phyloP scores from a whole-genome alignment of 2,113 vertebrate species.

The Coregonus clupeaformis region DNA sequence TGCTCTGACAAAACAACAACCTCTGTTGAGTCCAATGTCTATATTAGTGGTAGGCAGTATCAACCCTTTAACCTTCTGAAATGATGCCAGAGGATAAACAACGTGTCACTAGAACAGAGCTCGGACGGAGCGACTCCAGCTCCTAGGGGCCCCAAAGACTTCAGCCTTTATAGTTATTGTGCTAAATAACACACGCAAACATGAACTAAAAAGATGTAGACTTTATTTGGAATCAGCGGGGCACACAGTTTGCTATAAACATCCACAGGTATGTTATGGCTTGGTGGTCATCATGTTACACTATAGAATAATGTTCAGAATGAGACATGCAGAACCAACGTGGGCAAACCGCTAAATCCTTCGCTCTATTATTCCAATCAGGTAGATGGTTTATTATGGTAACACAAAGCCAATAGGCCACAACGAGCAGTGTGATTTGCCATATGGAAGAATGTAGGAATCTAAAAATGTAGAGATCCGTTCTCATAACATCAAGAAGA shows the following conservation, averaged over 20 bases:
- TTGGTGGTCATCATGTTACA: slow-evolving; percentile 39
- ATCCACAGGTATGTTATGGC: slow-evolving; percentile 67
- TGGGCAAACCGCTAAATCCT: slow-evolving; percentile 44
- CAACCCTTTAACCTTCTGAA: too few species aligned
- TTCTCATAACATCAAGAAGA: slow-evolving; percentile 6
- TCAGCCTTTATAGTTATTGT: too few species aligned
- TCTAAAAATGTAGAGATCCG: slow-evolving; percentile 52
- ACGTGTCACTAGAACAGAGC: too few species aligned
- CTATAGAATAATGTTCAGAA: slow-evolving; percentile 36
- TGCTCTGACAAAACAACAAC: too few species aligned
- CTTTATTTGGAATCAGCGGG: slow-evolving; percentile 72
- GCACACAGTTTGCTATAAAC: slow-evolving; percentile 70
- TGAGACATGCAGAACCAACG: slow-evolving; percentile 46
- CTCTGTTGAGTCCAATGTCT: too few species aligned
- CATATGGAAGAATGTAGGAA: slow-evolving; percentile 59
- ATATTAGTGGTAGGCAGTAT: too few species aligned
- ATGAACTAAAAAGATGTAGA: slow-evolving; percentile 72
- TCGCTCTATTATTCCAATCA: slow-evolving; percentile 49
- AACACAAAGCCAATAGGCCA: slow-evolving; percentile 42
- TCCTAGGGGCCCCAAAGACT: too few species aligned
- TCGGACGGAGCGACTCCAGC: too few species aligned
- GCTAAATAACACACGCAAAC: slow-evolving; percentile 28
- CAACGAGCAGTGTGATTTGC: slow-evolving; percentile 60
- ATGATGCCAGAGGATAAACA: too few species aligned
- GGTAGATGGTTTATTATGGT: slow-evolving; percentile 28